phyloP scores from a whole-genome alignment of 2,797 vertebrate species.

The Morus bassanus region DNA sequence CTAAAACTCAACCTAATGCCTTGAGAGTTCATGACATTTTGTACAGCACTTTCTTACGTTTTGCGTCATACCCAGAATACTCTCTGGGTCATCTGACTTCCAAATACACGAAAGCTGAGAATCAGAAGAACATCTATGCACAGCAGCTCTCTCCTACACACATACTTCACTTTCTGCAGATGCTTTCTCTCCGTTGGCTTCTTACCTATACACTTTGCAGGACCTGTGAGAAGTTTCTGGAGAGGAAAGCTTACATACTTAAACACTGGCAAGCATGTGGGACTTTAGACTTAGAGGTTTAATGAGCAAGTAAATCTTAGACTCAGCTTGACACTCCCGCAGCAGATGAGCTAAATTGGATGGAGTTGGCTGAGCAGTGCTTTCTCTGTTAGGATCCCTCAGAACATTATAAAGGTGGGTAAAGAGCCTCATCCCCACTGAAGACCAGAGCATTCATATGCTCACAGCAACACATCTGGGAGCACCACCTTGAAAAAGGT shows the following conservation, averaged over 20 bases:
- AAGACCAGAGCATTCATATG: not conserved
- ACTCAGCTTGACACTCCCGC: not conserved
- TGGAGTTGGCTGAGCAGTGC: not conserved
- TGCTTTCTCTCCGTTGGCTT: not conserved
- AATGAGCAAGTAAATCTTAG: not conserved
- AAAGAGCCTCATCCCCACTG: not conserved
- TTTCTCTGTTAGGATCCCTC: not conserved
- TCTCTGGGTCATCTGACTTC: not conserved
- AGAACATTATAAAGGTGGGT: not conserved
- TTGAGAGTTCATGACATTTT: not conserved
- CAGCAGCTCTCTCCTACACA: not conserved
- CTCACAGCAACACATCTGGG: not conserved
- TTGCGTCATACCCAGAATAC: not conserved
- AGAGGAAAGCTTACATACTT: not conserved
- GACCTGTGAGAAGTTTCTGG: not conserved
- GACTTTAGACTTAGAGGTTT: not conserved
- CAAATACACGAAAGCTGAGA: not conserved
- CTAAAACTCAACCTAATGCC: not conserved
- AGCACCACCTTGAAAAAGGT: not conserved
- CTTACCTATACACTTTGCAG: not conserved
- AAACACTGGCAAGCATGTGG: not conserved
- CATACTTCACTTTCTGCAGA: not conserved
- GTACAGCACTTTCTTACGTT: not conserved
- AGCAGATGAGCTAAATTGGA: not conserved
- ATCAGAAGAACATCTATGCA: not conserved